phyloP scores from a whole-genome alignment of 1,140 invertebrate genomes.

The Mactra quadrangularis region DNA sequence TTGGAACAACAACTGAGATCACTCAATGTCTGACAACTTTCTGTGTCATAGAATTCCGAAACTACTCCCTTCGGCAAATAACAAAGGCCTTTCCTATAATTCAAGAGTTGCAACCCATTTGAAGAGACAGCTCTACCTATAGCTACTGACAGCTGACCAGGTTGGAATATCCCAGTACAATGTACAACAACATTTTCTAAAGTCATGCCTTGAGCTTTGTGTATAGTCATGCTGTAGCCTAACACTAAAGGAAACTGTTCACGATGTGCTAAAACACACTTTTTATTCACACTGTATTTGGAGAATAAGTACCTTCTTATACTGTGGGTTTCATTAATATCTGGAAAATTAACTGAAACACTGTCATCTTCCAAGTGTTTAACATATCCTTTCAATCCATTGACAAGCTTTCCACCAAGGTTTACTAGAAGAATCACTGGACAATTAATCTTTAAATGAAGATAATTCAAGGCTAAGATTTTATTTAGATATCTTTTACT shows the following conservation, averaged over 20 bases:
- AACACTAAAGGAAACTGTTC: slow-evolving; percentile 49
- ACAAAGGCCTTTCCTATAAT: slow-evolving; percentile 29
- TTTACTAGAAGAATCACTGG: slow-evolving; percentile 13
- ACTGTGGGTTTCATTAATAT: slow-evolving; percentile 26
- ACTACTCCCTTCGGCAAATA: slow-evolving; percentile 25
- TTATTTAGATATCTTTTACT: slow-evolving; percentile 7
- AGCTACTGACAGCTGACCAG: slow-evolving; percentile 58
- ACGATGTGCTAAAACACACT: slow-evolving; percentile 15
- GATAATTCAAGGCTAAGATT: slow-evolving; percentile 15
- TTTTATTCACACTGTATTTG: background rate
- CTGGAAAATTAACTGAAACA: slow-evolving; percentile 1
- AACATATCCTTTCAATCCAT: slow-evolving; percentile 10
- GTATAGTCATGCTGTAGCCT: slow-evolving; percentile 54
- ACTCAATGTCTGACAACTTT: background rate
- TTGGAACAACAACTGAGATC: background rate
- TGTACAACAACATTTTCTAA: slow-evolving; percentile 39
- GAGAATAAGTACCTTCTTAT: slow-evolving; percentile 3
- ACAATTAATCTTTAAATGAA: slow-evolving; percentile 24
- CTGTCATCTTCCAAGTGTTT: slow-evolving; percentile 7
- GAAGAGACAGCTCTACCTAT: slow-evolving; percentile 22
- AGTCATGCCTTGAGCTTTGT: slow-evolving; percentile 54
- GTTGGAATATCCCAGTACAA: slow-evolving; percentile 46
- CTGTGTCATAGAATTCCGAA: background rate
- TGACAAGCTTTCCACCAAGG: slow-evolving; percentile 9
- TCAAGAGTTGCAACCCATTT: slow-evolving; percentile 37